Percentiles rank a stretch among this genome's conserved stretches.
These are phyloP conservation scores for Siderastrea siderea DNA, from an alignment of 92 coral and sea anemone genomes.

Conservation along the genomic window DNA sequence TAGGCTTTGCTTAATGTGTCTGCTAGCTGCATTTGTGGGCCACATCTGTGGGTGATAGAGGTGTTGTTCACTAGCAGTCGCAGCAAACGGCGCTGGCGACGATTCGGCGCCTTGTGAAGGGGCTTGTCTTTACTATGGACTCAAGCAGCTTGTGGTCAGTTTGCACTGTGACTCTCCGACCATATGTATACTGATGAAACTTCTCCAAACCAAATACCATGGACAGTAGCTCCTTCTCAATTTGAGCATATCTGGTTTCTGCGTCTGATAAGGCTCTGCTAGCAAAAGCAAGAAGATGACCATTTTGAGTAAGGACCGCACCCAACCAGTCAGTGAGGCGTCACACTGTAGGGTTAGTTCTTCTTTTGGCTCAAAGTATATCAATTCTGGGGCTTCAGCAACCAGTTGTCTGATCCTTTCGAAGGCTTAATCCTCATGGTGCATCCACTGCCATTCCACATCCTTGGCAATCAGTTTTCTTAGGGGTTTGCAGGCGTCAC, in stretches of 20 bases:
- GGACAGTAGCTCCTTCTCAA: conserved; percentile 45
- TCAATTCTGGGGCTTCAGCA: conserved; percentile 29
- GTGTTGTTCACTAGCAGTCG: conserved; percentile 3
- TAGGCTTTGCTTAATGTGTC: conserved; percentile 42
- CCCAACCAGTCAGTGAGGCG: conserved; percentile 14
- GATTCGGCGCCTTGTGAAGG: conserved; percentile 19
- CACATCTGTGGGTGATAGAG: conserved; percentile 1
- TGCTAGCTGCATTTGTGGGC: conserved; percentile 32
- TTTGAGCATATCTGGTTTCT: conserved; percentile 34
- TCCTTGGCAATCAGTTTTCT: conserved; percentile 33
- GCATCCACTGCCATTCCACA: conserved; percentile 37
- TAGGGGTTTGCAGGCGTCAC: conserved; percentile 22
- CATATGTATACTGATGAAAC: conserved; percentile 35
- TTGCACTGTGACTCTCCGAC: conserved; percentile 21
- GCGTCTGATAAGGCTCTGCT: conserved; percentile 43
- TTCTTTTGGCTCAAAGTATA: conserved; percentile 32
- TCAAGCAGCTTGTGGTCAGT: conserved; percentile 44
- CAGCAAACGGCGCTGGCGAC: conserved; percentile 30
- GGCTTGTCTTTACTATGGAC: conserved; percentile 25
- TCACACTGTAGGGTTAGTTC: conserved; percentile 48
- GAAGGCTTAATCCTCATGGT: conserved; percentile 44
- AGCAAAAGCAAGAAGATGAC: conserved; percentile 35
- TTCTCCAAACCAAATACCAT: conserved; percentile 28
- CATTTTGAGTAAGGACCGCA: conserved; percentile 13
- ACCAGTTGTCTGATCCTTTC: conserved; percentile 17